Conservation (phyloP, 2,888 invertebrate genomes). For the Elegia similella region DNA sequence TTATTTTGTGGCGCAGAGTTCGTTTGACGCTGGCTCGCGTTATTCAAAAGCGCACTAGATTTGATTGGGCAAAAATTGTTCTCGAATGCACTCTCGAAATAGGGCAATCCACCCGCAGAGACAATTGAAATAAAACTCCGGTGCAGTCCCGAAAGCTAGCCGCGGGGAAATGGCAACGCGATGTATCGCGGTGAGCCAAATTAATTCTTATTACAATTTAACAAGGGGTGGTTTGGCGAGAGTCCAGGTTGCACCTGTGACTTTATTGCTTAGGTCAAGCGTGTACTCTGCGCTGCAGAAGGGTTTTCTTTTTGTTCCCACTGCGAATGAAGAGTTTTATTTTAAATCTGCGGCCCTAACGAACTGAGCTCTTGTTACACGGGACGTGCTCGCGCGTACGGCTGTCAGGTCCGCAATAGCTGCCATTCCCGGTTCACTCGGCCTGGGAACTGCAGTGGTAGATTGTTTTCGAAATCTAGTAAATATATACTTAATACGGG, state of each 20-base stretch:
- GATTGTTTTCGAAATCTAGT: conserved; percentile 19
- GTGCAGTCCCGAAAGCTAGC: conserved; percentile 33
- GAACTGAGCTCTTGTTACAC: conserved; percentile 69
- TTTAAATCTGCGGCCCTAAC: conserved; percentile 76
- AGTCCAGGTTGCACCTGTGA: conserved; percentile 31
- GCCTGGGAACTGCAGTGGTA: background rate
- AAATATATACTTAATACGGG: conserved; percentile 25
- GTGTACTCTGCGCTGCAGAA: conserved; percentile 53
- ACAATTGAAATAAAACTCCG: conserved; percentile 74
- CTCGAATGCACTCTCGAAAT: conserved; percentile 64
- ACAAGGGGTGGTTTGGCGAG: conserved; percentile 44
- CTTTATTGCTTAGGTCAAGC: conserved; percentile 57
- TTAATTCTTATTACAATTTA: conserved; percentile 45
- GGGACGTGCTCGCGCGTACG: conserved; percentile 47
- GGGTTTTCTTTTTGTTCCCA: conserved; percentile 65
- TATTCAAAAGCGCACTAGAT: conserved; percentile 51
- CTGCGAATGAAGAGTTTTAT: conserved; percentile 69
- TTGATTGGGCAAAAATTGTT: conserved; percentile 62
- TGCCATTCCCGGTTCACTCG: background rate
- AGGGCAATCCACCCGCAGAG: conserved; percentile 74
- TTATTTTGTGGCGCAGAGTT: conserved; percentile 18
- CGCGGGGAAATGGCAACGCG: conserved; percentile 38
- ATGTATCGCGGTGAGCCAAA: conserved; percentile 35
- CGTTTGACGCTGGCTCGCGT: conserved; percentile 27
- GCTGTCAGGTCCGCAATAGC: conserved; percentile 41